Conservation (phyloP, 2,797 vertebrate species). For the Characodon lateralis region DNA sequence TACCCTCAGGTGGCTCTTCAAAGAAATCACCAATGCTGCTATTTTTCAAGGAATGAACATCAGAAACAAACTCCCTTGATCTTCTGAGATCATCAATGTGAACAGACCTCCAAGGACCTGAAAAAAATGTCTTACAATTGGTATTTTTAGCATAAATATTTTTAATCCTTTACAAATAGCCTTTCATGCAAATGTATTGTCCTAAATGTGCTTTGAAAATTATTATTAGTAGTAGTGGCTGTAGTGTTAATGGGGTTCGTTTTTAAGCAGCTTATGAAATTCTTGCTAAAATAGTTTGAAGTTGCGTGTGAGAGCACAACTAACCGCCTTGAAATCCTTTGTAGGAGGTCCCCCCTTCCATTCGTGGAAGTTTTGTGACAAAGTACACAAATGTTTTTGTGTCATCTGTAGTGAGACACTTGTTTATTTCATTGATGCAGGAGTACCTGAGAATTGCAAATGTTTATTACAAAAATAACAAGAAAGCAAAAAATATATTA, state of each 20-base stretch:
- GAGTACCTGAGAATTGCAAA: constrained; percentile 30
- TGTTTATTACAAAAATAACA: not conserved
- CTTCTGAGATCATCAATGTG: constrained; percentile 85
- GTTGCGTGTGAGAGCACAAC: constrained; percentile 15
- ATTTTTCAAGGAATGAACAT: constrained; percentile 59
- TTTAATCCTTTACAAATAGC: not conserved
- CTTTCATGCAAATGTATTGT: not conserved
- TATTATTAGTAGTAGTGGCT: not conserved
- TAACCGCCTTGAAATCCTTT: constrained; percentile 86
- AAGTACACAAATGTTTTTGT: constrained; percentile 79
- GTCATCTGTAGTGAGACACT: constrained; percentile 7
- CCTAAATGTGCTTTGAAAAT: not conserved
- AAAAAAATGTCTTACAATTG: not conserved
- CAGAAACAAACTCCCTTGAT: constrained; percentile 78
- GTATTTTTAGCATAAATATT: not conserved
- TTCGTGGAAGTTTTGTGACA: constrained; percentile 82
- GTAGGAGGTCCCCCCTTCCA: constrained; percentile 74
- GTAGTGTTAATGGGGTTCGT: not conserved
- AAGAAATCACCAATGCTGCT: constrained; percentile 42
- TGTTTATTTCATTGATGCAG: constrained; percentile 48
- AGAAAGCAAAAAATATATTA: not conserved
- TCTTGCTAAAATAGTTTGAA: not conserved
- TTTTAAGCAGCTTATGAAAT: not conserved
- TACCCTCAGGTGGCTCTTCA: constrained; percentile 37
- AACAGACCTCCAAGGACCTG: constrained; percentile 60